phyloP scores from a whole-genome alignment of 2,113 vertebrate genomes.

The cat (Felis catus) region F.catus_Fca126_mat1.0 CM031419.1:142358501-142359000 shows the following conservation, averaged over 20 bases:
- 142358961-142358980: not conserved
- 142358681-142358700: not conserved
- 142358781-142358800: not conserved
- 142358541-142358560: not conserved
- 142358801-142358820: not conserved
- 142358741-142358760: accelerated
- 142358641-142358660: not conserved
- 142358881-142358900: not conserved
- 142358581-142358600: not conserved
- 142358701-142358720: not conserved
- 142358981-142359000: not conserved
- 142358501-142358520: not conserved
- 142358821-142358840: not conserved
- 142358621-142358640: not conserved
- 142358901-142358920: not conserved
- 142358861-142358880: not conserved
- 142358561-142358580: not conserved
- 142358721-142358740: accelerated
- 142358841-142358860: not conserved
- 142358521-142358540: not conserved
- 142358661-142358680: not conserved
- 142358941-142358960: not conserved
- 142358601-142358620: not conserved
- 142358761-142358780: not conserved
- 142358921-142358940: not conserved